Evolutionary conservation across 2,797 vertebrate genomes (phyloP), one percentile per base, ranked within the genome.

Genomic region (Cossypha caffra): DNA sequence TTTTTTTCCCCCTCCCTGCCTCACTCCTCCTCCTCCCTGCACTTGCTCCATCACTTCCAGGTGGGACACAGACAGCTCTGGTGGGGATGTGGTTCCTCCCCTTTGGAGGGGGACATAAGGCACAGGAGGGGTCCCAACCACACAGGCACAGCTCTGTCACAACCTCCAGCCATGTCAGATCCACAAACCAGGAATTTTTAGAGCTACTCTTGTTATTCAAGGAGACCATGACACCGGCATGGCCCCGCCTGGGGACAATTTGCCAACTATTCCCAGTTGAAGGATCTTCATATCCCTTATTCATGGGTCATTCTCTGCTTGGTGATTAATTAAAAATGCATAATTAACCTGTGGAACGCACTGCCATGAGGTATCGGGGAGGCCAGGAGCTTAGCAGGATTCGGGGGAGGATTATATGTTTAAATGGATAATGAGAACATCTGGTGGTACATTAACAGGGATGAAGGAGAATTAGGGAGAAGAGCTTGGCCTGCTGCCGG

Each of bases 391-490:
- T 97, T 96, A 96, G 96, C 1, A 0, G 96, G 94, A 96, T 93
- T 91, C 62, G 17, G 73, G 85, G 87, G 77, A 94, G 96, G 93
- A 96, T 96, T 97, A 95, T 95, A 93, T 72, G 63, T 96, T 94
- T 95, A 96, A 96, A 91, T 93, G 96, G 96, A 97, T 97, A 96
- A 96, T 75, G 89, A 94, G 94, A 96, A 94, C 95, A 96, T 96
- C 96, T 97, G 95, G 94, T 75, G 85, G 69, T 52, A 93, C 94
- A 91, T 96, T 95, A 96, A 77, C 66, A 61, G 76, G 91, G 95
- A 97, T 96, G 88, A 96, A 90, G 94, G 35, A 84, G 96, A 94
- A 91, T 96, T 96, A 95, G 69, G 95, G 79, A 96, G 77, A 88
- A 57, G 74, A 96, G 77, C 88, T 86, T 16, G 4, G 91, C 90